Base-by-base conservation (phyloP, 2,888 invertebrate genomes). In the Tromatobia lineatoria region DNA sequence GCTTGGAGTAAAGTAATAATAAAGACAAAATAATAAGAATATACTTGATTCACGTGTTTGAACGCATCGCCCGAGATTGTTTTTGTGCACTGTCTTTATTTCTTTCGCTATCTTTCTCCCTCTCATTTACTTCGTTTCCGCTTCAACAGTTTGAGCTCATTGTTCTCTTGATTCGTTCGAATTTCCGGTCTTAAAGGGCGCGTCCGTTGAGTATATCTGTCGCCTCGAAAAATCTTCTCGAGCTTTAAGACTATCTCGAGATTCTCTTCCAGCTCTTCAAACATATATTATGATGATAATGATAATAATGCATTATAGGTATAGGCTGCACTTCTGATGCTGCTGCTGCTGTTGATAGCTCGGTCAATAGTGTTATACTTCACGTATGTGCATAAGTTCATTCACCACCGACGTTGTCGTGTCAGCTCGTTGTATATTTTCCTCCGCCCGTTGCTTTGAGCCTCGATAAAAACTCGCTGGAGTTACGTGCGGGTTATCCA, bases 101-200 rank as follows among this genome's bases (percentile, higher is more conserved):
- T 38, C 45, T 13, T 52, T 79, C 59, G 38, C 23, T 25, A 15
- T 79, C 23, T 82, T 71, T 67, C 54, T 82, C 20, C 57, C 52
- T 81, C 81, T 80, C 80, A 47, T 83, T 79, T 69, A 66, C 71
- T 57, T 64, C 73, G 73, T 89, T 88, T 88, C 87, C 88, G 87
- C 83, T 87, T 85, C 34, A 47, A 69, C 83, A 73, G 74, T 74
- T 76, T 85, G 82, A 80, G 71, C 83, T 87, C 86, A 88, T 89
- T 88, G 89, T 88, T 83, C 85, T 85, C 87, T 70, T 85, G 86
- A 87, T 87, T 88, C 86, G 87, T 86, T 88, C 82, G 85, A 88
- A 89, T 88, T 89, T 88, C 88, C 89, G 87, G 88, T 86, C 38
- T 38, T 85, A 80, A 76, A 86, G 88, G 87, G 86, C 86, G 81